These are phyloP conservation scores for Helicoverpa armigera DNA, from an alignment of 1,140 invertebrate genomes.

Conservation along the genomic window DNA sequence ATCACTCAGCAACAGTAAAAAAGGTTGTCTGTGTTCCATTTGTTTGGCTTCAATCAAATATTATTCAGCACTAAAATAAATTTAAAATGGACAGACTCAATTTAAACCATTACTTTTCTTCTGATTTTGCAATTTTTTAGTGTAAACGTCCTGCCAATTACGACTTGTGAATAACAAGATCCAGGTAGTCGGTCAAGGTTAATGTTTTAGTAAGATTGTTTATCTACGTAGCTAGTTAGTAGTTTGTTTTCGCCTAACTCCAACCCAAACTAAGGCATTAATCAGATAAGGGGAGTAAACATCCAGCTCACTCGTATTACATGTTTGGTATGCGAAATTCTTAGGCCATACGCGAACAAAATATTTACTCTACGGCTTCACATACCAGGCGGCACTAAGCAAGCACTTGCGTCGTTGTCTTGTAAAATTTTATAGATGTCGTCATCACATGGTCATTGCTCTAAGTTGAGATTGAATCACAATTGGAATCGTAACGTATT, in stretches of 20 bases:
- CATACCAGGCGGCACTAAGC: slow-evolving; percentile 18
- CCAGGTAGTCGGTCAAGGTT: slow-evolving; percentile 77
- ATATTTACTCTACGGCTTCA: slow-evolving; percentile 41
- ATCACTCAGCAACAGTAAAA: background rate
- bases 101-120: slow-evolving; percentile 53
- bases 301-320: slow-evolving; percentile 41
- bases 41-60: background rate
- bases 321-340: slow-evolving; percentile 42
- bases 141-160: slow-evolving; percentile 70
- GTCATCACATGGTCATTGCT: slow-evolving; percentile 48
- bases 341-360: slow-evolving; percentile 40
- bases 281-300: slow-evolving; percentile 53
- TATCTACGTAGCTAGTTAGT: slow-evolving; percentile 64
- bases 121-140: slow-evolving; percentile 58
- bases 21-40: background rate
- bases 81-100: slow-evolving; percentile 45
- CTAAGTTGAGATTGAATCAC: slow-evolving; percentile 48
- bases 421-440: slow-evolving; percentile 47
- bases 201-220: slow-evolving; percentile 64
- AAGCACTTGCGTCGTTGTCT: slow-evolving; percentile 33
- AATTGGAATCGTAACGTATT: slow-evolving; percentile 48
- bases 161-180: slow-evolving; percentile 66
- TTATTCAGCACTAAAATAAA: slow-evolving; percentile 20
- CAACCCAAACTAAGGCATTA: slow-evolving; percentile 38
- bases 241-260: slow-evolving; percentile 59